Evolutionary conservation across 1,140 invertebrate genomes (phyloP).

Genomic region (Drosophila truncata): DNA sequence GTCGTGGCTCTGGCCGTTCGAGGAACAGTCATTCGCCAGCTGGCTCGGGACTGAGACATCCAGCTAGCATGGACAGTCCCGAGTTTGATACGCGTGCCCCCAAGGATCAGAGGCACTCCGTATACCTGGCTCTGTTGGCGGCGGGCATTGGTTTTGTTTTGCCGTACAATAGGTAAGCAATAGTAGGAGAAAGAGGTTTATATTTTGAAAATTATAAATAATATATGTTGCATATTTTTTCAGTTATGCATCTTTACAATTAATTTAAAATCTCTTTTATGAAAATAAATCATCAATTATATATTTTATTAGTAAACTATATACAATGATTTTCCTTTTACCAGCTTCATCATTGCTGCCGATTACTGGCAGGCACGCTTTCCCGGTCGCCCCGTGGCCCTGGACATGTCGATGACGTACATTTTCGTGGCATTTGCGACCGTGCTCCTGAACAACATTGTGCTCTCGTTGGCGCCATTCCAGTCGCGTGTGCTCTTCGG

Average conservation of each 20-base stretch:
- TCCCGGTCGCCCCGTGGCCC: constrained; percentile 93
- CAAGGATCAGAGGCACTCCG: constrained; percentile 91
- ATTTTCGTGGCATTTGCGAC: constrained; percentile 94
- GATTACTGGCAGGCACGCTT: constrained; percentile 95
- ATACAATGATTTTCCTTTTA: too few relatives aligned
- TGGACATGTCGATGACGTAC: constrained; percentile 96
- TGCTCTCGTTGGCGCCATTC: constrained; percentile 93
- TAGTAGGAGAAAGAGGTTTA: too few relatives aligned
- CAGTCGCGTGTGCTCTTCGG: constrained; percentile 95
- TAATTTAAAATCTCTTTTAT: too few relatives aligned
- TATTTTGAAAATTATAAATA: background rate
- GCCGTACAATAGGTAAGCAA: constrained; percentile 93
- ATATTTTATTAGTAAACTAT: too few relatives aligned
- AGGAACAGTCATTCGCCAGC: constrained; percentile 15
- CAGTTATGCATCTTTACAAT: too few relatives aligned
- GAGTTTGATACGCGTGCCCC: constrained; percentile 86
- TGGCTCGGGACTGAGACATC: constrained; percentile 59
- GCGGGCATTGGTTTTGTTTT: constrained; percentile 96
- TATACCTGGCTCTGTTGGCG: constrained; percentile 92
- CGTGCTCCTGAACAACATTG: constrained; percentile 93
- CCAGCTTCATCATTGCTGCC: constrained; percentile 95
- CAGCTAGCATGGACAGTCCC: constrained; percentile 78
- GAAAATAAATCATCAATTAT: too few relatives aligned
- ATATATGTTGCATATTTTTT: too few relatives aligned
- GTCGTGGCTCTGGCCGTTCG: constrained; percentile 40